Conservation (phyloP, 2,888 invertebrate genomes). For the Drosophila koepferae region DNA sequence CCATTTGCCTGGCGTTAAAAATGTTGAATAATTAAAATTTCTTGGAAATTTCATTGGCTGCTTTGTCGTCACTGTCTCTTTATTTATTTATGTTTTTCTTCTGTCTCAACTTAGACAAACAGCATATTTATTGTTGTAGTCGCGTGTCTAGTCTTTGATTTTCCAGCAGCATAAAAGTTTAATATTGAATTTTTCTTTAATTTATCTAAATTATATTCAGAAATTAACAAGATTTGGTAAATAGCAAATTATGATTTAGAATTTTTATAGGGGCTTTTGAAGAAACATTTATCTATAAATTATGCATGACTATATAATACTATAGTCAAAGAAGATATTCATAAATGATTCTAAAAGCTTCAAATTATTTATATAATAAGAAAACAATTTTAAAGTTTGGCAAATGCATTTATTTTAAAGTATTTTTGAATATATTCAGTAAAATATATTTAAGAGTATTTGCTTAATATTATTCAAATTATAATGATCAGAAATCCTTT, state of each 20-base stretch:
- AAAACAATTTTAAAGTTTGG: too few species aligned
- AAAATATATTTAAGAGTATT: not conserved
- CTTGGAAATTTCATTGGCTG: conserved; percentile 72
- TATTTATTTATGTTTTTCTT: conserved; percentile 9
- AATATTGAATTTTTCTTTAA: not conserved
- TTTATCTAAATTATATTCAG: not conserved
- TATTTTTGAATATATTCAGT: not conserved
- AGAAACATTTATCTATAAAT: too few species aligned
- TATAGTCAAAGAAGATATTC: too few species aligned
- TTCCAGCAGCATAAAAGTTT: not conserved
- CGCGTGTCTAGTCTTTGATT: conserved; percentile 61
- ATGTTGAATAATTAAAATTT: conserved; percentile 80
- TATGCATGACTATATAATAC: too few species aligned
- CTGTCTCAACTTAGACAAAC: conserved; percentile 23
- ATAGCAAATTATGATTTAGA: too few species aligned
- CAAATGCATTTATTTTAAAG: not conserved
- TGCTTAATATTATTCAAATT: conserved; percentile 5
- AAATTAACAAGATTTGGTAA: not conserved
- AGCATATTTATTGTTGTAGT: conserved; percentile 59
- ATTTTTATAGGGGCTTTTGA: too few species aligned
- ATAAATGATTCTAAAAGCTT: too few species aligned
- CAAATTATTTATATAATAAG: too few species aligned
- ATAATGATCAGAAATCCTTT: conserved; percentile 1
- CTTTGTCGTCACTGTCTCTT: conserved; percentile 51
- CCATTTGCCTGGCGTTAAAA: conserved; percentile 75